Evolutionary conservation across 2,113 vertebrate species (phyloP).

Genomic region (Colius striatus): DNA sequence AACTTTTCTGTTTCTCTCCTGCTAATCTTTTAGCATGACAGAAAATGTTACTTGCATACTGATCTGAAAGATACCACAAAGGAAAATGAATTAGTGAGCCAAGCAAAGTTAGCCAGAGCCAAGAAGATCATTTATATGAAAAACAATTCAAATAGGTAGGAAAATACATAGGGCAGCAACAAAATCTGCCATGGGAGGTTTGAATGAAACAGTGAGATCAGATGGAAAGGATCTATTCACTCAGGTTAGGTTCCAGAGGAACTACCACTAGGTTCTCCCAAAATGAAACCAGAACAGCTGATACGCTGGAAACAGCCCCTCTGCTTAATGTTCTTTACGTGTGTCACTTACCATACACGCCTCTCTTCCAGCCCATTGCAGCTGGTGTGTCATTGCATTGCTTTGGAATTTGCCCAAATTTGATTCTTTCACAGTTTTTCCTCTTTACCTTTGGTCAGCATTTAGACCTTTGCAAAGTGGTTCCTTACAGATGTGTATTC

Average conservation of each 20-base stretch:
- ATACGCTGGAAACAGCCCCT: neutral
- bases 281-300: neutral
- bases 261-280: neutral
- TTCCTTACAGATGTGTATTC: neutral
- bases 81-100: neutral
- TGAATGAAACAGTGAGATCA: neutral
- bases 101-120: neutral
- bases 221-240: neutral
- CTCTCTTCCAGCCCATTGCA: neutral
- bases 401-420: neutral
- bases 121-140: neutral
- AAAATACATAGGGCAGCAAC: rapidly evolving
- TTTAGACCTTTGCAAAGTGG: neutral
- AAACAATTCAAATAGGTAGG: neutral
- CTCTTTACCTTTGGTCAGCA: rapidly evolving
- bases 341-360: neutral
- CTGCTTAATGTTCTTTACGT: too few relatives aligned
- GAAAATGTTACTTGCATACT: neutral
- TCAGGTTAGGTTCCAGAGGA: neutral
- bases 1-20: neutral
- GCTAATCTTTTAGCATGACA: neutral
- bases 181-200: neutral
- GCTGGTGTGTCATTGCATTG: neutral
- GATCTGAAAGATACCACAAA: neutral
- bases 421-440: neutral